A percentile compares a stretch with the other conserved stretches of the same genome.
These are phyloP conservation scores for Pseudolycoriella hygida DNA, from an alignment of 2,888 invertebrate species.

Conservation along the genomic window DNA sequence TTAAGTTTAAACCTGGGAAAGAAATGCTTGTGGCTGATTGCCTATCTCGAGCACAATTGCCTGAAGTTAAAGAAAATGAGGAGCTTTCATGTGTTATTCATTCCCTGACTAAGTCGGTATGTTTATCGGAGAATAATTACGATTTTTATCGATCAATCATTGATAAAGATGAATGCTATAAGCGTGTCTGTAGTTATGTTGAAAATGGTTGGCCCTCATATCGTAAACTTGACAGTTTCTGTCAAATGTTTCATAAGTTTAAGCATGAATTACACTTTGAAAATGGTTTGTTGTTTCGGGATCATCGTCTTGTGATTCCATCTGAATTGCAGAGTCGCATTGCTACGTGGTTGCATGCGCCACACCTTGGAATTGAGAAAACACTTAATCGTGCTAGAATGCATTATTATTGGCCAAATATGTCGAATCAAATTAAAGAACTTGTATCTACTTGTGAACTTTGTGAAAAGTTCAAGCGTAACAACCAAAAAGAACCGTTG, in stretches of 20 bases:
- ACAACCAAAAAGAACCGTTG: too few species aligned
- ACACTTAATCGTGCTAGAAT: slow-evolving; percentile 5
- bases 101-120: neutral
- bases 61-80: neutral
- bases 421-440: slow-evolving; percentile 7
- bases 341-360: slow-evolving; percentile 8
- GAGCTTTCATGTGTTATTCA: neutral
- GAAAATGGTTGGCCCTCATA: slow-evolving; percentile 8
- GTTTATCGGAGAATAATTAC: too few species aligned
- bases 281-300: slow-evolving; percentile 7
- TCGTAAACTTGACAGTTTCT: too few species aligned
- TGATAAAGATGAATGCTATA: neutral
- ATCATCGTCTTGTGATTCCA: slow-evolving; percentile 5
- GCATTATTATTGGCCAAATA: slow-evolving; percentile 9
- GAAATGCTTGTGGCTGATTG: neutral
- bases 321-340: slow-evolving; percentile 6
- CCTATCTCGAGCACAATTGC: neutral
- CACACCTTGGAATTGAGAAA: slow-evolving; percentile 10
- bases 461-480: slow-evolving; percentile 11
- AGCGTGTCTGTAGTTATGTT: neutral
- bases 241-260: too few species aligned
- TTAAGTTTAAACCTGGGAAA: neutral
- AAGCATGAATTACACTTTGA: too few species aligned
- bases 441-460: too few species aligned
- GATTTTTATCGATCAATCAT: neutral